phyloP scores from a whole-genome alignment of 2,888 invertebrate species.

The Nomada lathburiana region DNA sequence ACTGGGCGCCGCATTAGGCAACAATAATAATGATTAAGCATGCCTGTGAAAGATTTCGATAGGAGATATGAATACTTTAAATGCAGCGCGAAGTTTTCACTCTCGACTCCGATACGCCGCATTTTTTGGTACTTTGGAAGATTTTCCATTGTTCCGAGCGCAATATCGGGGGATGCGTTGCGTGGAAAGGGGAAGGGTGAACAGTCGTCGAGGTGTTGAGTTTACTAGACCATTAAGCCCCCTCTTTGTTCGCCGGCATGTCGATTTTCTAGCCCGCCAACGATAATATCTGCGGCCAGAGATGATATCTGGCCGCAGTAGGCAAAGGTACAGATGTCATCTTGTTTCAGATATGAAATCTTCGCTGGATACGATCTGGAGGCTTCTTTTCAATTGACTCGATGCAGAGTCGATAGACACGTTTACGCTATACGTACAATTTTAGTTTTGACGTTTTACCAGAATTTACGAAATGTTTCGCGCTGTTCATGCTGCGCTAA shows the following conservation, averaged over 20 bases:
- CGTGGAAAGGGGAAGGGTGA: not conserved
- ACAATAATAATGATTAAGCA: too few relatives aligned
- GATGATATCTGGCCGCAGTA: conserved; percentile 36
- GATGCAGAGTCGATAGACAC: not conserved
- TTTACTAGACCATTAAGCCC: conserved; percentile 38
- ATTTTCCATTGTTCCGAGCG: not conserved
- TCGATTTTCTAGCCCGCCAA: conserved; percentile 28
- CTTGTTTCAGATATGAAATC: conserved; percentile 28
- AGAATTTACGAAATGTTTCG: not conserved
- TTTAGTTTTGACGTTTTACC: not conserved
- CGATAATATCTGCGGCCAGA: conserved; percentile 39
- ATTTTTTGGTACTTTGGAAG: not conserved
- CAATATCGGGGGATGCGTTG: not conserved
- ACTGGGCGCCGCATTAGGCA: too few relatives aligned
- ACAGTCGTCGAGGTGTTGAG: conserved; percentile 5
- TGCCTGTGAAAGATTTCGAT: too few relatives aligned
- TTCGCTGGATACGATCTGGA: conserved; percentile 8
- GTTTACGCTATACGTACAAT: not conserved
- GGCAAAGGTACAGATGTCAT: conserved; percentile 15
- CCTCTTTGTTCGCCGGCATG: conserved; percentile 33
- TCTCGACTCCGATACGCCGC: not conserved
- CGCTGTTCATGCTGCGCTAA: not conserved
- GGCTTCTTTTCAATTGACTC: not conserved
- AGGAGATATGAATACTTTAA: too few relatives aligned
- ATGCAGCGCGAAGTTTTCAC: too few relatives aligned